Evolutionary conservation across 2,113 vertebrate genomes (phyloP).

Genomic region (Myodes glareolus): DNA sequence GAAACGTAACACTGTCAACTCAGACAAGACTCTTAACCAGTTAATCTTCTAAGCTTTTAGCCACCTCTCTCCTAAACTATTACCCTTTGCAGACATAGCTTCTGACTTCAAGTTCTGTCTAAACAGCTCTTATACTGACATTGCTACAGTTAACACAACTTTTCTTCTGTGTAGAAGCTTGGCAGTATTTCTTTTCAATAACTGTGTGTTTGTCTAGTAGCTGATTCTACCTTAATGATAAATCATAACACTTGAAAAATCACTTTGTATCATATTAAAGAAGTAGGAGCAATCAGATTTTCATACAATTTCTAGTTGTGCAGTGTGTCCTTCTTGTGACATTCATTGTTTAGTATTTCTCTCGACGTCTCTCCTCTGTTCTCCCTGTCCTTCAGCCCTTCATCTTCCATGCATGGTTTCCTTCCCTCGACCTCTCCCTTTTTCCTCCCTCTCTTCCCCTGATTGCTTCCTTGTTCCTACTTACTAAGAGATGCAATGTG

Average conservation of each 20-base stretch:
- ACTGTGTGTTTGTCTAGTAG: neutral
- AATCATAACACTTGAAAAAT: slow-evolving; percentile 18
- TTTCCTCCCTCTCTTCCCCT: neutral
- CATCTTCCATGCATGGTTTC: too few species aligned
- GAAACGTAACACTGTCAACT: slow-evolving; percentile 37
- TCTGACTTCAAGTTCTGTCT: neutral
- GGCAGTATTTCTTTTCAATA: neutral
- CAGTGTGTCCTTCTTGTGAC: neutral
- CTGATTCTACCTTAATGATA: slow-evolving; percentile 4
- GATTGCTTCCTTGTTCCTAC: neutral
- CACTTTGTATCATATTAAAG: slow-evolving; percentile 3
- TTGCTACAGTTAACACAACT: neutral
- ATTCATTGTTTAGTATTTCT: neutral
- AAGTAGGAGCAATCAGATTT: neutral
- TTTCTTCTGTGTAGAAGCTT: neutral
- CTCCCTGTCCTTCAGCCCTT: too few species aligned
- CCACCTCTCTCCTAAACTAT: neutral
- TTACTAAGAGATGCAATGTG: neutral
- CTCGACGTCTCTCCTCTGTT: neutral
- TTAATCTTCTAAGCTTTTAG: neutral
- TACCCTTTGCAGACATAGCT: slow-evolving; percentile 24
- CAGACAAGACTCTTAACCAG: neutral
- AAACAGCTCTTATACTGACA: neutral
- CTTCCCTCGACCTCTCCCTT: too few species aligned
- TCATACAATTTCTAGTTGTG: neutral